These are phyloP conservation scores for Dryoscopus gambensis DNA, from an alignment of 2,113 vertebrate genomes.

Conservation along the genomic window DNA sequence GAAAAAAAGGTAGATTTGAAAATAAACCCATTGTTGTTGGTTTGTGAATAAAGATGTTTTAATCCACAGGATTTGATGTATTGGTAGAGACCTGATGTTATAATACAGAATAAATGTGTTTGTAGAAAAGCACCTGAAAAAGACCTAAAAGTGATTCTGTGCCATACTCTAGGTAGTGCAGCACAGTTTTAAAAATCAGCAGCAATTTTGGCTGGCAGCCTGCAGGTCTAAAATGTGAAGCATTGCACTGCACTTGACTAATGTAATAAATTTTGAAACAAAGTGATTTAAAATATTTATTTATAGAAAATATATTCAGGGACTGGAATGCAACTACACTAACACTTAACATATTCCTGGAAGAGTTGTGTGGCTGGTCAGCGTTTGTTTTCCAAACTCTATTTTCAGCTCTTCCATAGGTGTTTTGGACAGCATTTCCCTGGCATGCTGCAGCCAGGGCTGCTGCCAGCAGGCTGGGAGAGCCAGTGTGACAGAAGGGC, in stretches of 20 bases:
- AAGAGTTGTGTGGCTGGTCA: background rate
- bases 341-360: background rate
- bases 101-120: background rate
- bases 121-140: background rate
- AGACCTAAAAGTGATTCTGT: background rate
- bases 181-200: background rate
- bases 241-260: background rate
- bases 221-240: background rate
- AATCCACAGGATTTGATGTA: background rate
- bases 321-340: background rate
- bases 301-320: background rate
- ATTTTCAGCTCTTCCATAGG: background rate
- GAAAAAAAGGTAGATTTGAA: background rate
- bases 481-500: background rate
- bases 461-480: background rate
- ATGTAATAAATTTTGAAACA: background rate
- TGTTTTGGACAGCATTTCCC: background rate
- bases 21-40: background rate
- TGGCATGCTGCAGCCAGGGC: fast-evolving
- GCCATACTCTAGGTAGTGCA: background rate
- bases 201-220: background rate
- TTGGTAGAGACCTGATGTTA: background rate
- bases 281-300: conserved; percentile 5
- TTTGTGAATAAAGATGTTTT: background rate
- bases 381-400: background rate